A percentile compares a stretch with the other conserved stretches of the same genome.
phyloP scores from a whole-genome alignment of 2,888 invertebrate species.

The Danaus chrysippus region DNA sequence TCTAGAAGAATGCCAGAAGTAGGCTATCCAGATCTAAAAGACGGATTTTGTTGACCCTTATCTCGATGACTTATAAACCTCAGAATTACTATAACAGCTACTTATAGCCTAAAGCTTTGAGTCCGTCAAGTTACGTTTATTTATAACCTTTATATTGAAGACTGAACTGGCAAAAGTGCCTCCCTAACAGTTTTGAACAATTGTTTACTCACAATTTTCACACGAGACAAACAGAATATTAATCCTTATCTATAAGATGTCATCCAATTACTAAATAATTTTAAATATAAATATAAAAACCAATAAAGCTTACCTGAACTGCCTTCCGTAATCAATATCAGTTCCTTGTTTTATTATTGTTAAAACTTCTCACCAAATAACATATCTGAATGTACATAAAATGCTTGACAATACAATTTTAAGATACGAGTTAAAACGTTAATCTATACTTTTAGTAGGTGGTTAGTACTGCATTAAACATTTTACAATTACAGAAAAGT shows the following conservation, averaged over 20 bases:
- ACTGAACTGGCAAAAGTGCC: conserved; percentile 74
- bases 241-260: conserved; percentile 8
- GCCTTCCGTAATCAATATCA: conserved; percentile 14
- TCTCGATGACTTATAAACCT: conserved; percentile 71
- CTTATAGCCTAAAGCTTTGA: not conserved
- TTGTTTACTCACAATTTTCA: conserved; percentile 27
- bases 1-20: conserved; percentile 72
- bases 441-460: conserved; percentile 41
- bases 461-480: conserved; percentile 28
- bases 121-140: conserved; percentile 27
- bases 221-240: conserved; percentile 1
- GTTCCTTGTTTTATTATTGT: conserved; percentile 12
- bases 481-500: conserved; percentile 27
- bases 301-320: conserved; percentile 13
- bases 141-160: conserved; percentile 61
- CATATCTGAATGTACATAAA: conserved; percentile 76
- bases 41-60: conserved; percentile 86
- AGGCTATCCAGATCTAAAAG: conserved; percentile 81
- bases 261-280: conserved; percentile 9
- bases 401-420: conserved; percentile 76
- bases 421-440: conserved; percentile 54
- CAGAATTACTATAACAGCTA: conserved; percentile 48
- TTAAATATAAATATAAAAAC: conserved; percentile 21
- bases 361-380: conserved; percentile 57
- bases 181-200: conserved; percentile 50